Base-by-base conservation (phyloP, 2,888 invertebrate genomes). In the Lymantria dispar region DNA sequence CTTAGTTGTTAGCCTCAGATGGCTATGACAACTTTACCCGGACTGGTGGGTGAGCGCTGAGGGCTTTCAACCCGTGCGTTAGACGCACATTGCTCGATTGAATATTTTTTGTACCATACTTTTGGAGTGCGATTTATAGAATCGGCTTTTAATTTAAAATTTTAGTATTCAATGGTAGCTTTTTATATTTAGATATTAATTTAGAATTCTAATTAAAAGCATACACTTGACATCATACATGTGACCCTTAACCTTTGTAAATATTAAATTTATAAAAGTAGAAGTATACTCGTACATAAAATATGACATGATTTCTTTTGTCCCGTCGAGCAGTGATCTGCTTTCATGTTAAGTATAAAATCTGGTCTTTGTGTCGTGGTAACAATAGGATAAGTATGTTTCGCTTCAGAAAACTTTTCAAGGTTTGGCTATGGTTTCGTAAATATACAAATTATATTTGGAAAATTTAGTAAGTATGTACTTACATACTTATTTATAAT, bases 211-310 rank as follows among this genome's bases (percentile, higher is more conserved):
- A 49, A 59, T 54, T 48, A 62, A 66, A 62, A 75, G 70, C 64
- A 70, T 63, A 67, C 54, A 44, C 8, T 47, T 66, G 69, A 72
- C 72, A 71, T 75, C 73, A 74, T 41, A 52, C 47, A 64, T 46
- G 50, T 38, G 50, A 56, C 63, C 61, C 58, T 65, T 70, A 67
- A 68, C 64, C 67, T 72, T 69, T 65, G 54, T 40, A 60, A 66
- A 65, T 59, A 63, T 68, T 56, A 52, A 62, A 60, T 54, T 50
- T 47, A 56, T 52, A 61, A 58, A 40, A 40, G 15, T 40, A 3
- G 13, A 39, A 39, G 22, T 22, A 22, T 22, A 22, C 22, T 22
- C 22, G 38, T 38, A 38, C n/a, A n/a, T 38, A 13, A 12, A 70
- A 67, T 62, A 43, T 63, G 58, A 65, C 64, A 64, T 52, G 60